A percentile compares a stretch with the other conserved stretches of the same genome.
Evolutionary conservation across 2,113 vertebrate species (phyloP).

Genomic region (Dipodomys merriami): DNA sequence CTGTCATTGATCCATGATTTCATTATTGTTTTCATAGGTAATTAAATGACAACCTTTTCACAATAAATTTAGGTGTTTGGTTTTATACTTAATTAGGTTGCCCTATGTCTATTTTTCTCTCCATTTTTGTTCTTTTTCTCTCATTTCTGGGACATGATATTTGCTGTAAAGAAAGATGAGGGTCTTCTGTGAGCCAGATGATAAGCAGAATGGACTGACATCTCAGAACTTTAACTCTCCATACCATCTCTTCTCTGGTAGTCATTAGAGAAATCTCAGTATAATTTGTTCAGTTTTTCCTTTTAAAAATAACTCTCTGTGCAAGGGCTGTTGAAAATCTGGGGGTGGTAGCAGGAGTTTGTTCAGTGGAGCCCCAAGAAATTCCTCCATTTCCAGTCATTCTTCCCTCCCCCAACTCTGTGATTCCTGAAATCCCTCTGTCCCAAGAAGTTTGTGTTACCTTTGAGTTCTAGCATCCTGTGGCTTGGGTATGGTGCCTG

Average conservation of each 20-base stretch:
- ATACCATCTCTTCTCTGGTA: background rate
- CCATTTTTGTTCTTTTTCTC: background rate
- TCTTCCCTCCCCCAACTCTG: background rate
- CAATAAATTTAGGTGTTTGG: background rate
- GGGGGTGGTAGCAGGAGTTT: background rate
- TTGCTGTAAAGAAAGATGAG: background rate
- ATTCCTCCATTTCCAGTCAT: background rate
- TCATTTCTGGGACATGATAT: background rate
- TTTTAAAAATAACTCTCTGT: no score
- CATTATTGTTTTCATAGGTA: background rate
- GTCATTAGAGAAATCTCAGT: background rate
- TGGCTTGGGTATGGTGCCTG: background rate
- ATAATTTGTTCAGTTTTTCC: background rate
- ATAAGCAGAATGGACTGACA: background rate
- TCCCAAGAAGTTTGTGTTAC: background rate
- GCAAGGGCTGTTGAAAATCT: background rate
- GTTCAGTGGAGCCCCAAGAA: accelerated
- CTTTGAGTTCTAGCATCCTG: background rate
- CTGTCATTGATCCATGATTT: background rate
- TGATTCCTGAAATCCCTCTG: background rate
- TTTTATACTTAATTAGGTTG: background rate
- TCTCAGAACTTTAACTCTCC: background rate
- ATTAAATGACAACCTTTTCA: background rate
- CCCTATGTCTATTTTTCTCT: background rate
- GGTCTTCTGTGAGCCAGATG: background rate